Evolutionary conservation across 2,888 invertebrate genomes (phyloP), one percentile per base, ranked within the genome.

Genomic region (Caenorhabditis afra): DNA sequence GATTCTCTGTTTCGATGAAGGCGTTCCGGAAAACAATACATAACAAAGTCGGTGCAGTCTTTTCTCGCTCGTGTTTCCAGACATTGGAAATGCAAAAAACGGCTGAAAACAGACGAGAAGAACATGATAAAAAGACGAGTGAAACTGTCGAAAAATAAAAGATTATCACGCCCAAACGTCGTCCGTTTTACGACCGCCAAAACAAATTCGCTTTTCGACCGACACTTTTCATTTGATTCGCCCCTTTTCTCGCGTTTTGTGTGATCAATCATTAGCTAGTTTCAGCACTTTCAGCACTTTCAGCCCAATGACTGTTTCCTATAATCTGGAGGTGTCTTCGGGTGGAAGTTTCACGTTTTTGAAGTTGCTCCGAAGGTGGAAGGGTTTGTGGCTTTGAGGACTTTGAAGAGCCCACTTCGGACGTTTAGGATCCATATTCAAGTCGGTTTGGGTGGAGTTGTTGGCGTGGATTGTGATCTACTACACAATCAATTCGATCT

Each of bases 311-410:
- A 75, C 75, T 22, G 75, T 75, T 2, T 53, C 66, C 39, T 75
- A 75, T 37, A 65, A 75, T 37, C 35, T 65, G 45, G 75, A 66
- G 16, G 75, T 75, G 14, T 65, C 75, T 1, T 66, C 65, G 3
- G 75, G 59, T 1, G 50, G 52, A 14, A 49, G 44, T 35, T 59
- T 65, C 55, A 66, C 75, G 18, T 75, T 65, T 45, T n/a, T 75
- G 23, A 76, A 76, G 39, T 16, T 76, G n/a, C n/a, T 76, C 12
- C 44, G 52, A 3, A 37, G 41, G 47, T 75, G 75, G 75, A 59
- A 53, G 29, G 75, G 70, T 53, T n/a, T n/a, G n/a, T n/a, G n/a
- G n/a, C n/a, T n/a, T n/a, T n/a, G 47, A 39, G 4, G 11, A 41
- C 11, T 11, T 11, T 14, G 41, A n/a, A n/a, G 14, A 11, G 41